Evolutionary conservation across 2,113 vertebrate genomes (phyloP), one percentile per base, ranked within the genome.

Genomic region (Oncorhynchus nerka): DNA sequence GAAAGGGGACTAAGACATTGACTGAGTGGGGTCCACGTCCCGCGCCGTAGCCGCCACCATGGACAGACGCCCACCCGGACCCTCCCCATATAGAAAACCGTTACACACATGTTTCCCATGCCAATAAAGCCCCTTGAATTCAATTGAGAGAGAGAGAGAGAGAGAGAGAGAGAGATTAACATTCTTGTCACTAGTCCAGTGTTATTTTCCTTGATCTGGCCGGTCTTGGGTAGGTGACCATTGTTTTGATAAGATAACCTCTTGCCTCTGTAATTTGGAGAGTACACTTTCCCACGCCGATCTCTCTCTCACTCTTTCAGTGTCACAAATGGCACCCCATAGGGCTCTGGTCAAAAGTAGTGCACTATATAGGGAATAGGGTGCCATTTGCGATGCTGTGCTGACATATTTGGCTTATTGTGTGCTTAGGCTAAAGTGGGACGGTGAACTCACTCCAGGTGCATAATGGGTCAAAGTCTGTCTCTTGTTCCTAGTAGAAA

Each of bases 181-280:
- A 49, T 26, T 70, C 39, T 20, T 22, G 34, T 48, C 4, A 45
- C 34, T 24, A 4, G 68, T 49, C 74, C 51, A 20, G 68, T 48
- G 57, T 78, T 78, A 83, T 80, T 75, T 80, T 45, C 69, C 51
- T 20, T 72, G 64, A 77, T 68, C 75, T 76, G 67, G 39, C 12
- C 51, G 24, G 24, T 73, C 65, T 79, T 75, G 59, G 70, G 24
- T 70, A 30, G 28, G 64, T 69, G 49, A 72, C 67, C 24, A 45
- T 72, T 83, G 78, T 83, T 83, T 83, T 76, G 32, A 65, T 57
- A 77, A 80, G 82, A 83, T 83, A 83, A 32, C 82, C 69, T 80
- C 61, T 49, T 70, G 68, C 51, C 70, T 68, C 65, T 30, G 70
- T 73, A 34, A 67, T 16, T 67, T 75, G n/a, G 78, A 61, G 16